These are phyloP conservation scores for Lepisosteus osseus DNA, from an alignment of 2,113 vertebrate genomes.

Conservation along the genomic window DNA sequence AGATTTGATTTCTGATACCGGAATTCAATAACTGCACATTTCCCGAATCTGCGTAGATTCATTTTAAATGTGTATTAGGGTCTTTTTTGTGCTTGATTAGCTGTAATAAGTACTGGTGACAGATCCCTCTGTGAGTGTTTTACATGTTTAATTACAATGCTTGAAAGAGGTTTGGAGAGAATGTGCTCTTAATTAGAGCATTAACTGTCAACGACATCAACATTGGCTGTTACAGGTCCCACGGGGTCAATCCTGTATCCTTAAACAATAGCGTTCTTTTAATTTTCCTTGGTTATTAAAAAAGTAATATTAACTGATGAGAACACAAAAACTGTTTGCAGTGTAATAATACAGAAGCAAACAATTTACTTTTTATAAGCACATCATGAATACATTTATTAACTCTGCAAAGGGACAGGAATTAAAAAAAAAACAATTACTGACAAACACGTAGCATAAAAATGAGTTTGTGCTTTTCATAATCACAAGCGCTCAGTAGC, in stretches of 20 bases:
- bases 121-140: constrained; percentile 12
- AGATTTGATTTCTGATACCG: background rate
- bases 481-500: too few relatives aligned
- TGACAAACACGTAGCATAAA: too few relatives aligned
- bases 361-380: constrained; percentile 35
- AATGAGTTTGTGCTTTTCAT: too few relatives aligned
- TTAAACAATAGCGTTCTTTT: background rate
- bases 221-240: constrained; percentile 23
- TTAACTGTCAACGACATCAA: constrained; percentile 21
- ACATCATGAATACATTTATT: constrained; percentile 52
- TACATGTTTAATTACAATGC: constrained; percentile 24
- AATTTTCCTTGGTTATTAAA: constrained; percentile 29
- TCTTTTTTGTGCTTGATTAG: constrained; percentile 9
- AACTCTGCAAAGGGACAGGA: constrained; percentile 37
- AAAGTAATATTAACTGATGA: constrained; percentile 56
- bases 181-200: constrained; percentile 54
- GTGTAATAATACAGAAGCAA: constrained; percentile 54
- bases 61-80: background rate
- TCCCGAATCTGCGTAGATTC: background rate
- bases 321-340: constrained; percentile 56
- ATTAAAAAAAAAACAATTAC: too few relatives aligned
- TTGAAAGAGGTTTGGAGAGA: constrained; percentile 40
- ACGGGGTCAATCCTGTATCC: constrained; percentile 5
- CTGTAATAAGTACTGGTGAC: constrained; percentile 22
- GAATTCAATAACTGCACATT: background rate